phyloP scores from a whole-genome alignment of 2,888 invertebrate genomes.

The Osmoderma eremita region DNA sequence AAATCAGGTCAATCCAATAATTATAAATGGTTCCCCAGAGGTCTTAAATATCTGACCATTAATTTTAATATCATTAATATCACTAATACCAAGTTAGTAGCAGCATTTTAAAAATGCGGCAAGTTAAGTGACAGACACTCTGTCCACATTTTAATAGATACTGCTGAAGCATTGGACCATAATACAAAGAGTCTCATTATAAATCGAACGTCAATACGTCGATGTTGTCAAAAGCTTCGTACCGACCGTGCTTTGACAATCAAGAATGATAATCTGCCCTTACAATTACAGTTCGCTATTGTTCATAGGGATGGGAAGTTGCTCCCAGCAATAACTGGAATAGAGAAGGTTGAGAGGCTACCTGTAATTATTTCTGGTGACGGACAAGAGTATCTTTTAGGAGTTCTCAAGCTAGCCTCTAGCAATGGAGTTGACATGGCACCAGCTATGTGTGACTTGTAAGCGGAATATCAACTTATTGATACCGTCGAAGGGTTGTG shows the following conservation, averaged over 20 bases:
- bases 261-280: not conserved
- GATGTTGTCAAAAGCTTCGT: constrained; percentile 1
- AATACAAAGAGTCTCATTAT: not conserved
- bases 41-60: not conserved
- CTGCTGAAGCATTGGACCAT: too few species aligned
- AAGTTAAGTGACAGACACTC: too few species aligned
- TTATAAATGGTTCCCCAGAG: not conserved
- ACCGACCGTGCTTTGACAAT: not conserved
- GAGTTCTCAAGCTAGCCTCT: not conserved
- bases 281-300: constrained; percentile 1
- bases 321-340: constrained; percentile 3
- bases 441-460: not conserved
- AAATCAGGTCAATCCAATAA: not conserved
- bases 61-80: not conserved
- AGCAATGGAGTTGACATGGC: not conserved
- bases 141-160: too few species aligned
- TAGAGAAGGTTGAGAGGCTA: constrained; percentile 1
- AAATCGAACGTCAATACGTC: not conserved
- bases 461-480: not conserved
- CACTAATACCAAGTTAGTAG: constrained; percentile 7
- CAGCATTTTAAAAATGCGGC: not conserved
- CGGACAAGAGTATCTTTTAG: constrained; percentile 6
- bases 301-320: not conserved
- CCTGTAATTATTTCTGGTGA: too few species aligned
- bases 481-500: too few species aligned